Conservation (phyloP, 2,113 vertebrate genomes). For the Leptodactylus fuscus region DNA sequence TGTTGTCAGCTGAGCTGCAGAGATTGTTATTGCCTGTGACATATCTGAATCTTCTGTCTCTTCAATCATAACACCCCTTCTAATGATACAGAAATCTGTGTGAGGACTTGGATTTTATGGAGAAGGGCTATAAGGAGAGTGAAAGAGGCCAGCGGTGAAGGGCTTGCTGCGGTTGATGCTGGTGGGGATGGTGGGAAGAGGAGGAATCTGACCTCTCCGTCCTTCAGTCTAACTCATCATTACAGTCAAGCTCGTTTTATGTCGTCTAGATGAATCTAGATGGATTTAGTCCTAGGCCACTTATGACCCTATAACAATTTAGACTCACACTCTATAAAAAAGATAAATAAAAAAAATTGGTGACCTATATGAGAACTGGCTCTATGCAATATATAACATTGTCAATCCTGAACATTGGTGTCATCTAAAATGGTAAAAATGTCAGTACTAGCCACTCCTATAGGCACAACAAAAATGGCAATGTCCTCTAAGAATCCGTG, state of each 20-base stretch:
- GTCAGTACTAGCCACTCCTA: not conserved
- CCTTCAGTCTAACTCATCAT: constrained; percentile 23
- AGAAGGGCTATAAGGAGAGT: constrained; percentile 24
- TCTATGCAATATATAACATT: not conserved
- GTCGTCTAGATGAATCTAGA: not conserved
- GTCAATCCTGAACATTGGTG: not conserved
- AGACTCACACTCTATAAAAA: not conserved
- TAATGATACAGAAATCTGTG: constrained; percentile 51
- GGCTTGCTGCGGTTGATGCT: not conserved
- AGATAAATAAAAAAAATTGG: not conserved
- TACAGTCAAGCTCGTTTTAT: constrained; percentile 10
- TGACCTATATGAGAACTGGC: not conserved
- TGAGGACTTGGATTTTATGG: constrained; percentile 33
- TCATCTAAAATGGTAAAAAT: not conserved
- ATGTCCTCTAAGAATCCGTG: no score
- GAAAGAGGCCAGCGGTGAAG: not conserved
- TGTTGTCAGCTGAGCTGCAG: constrained; percentile 56
- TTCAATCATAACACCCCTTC: constrained; percentile 55
- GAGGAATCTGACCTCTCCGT: not conserved
- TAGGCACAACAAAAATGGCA: not conserved
- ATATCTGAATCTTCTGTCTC: constrained; percentile 57
- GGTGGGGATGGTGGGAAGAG: constrained; percentile 16
- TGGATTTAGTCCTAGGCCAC: not conserved
- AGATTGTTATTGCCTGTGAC: constrained; percentile 56
- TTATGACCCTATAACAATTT: constrained; percentile 3